phyloP scores from a whole-genome alignment of 2,113 vertebrate species.

The Prionailurus bengalensis region DNA sequence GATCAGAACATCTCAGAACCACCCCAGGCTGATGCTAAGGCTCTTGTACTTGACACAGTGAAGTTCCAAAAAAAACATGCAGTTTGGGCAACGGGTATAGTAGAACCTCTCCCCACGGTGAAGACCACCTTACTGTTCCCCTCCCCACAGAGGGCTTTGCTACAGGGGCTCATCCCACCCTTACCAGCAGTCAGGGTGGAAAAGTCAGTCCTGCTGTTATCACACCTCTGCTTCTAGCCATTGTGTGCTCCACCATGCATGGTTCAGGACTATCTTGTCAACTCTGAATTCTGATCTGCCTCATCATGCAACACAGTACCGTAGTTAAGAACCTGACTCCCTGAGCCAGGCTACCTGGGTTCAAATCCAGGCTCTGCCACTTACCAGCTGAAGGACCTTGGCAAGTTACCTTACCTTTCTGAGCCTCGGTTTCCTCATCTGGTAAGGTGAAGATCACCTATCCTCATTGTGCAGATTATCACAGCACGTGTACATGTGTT shows the following conservation, averaged over 20 bases:
- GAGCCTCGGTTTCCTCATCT: neutral
- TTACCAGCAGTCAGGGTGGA: neutral
- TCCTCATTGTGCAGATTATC: neutral
- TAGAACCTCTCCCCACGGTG: neutral
- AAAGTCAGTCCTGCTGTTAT: neutral
- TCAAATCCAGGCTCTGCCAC: neutral
- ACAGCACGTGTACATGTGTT: neutral
- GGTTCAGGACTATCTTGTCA: neutral
- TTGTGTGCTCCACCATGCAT: fast-evolving
- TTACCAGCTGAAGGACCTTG: neutral
- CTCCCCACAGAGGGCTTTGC: neutral
- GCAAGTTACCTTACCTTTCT: neutral
- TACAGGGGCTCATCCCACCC: fast-evolving
- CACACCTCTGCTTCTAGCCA: neutral
- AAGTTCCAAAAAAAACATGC: neutral
- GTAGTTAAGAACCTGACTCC: neutral
- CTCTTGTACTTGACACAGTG: neutral
- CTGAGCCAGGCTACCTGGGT: neutral
- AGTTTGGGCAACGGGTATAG: neutral
- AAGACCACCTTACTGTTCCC: neutral
- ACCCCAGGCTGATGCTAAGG: neutral
- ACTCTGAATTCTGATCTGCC: neutral
- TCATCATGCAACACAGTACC: fast-evolving
- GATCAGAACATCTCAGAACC: neutral
- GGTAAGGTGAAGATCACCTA: neutral